Percentiles rank a stretch among this genome's conserved stretches.
These are phyloP conservation scores for Macaria liturata DNA, from an alignment of 2,888 invertebrate species.

Conservation along the genomic window DNA sequence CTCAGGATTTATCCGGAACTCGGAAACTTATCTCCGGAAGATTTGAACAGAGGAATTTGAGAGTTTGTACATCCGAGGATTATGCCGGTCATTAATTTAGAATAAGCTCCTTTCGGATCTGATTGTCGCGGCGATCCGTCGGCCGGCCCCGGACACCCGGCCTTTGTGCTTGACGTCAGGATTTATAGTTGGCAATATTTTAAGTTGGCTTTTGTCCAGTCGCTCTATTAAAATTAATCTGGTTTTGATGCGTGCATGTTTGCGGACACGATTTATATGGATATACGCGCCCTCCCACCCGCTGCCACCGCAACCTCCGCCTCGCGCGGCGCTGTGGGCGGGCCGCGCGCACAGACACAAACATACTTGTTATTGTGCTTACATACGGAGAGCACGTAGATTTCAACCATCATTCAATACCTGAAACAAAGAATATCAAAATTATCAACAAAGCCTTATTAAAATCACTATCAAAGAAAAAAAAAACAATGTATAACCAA, in stretches of 20 bases:
- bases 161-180: conserved; percentile 36
- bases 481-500: conserved; percentile 1
- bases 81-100: conserved; percentile 45
- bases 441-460: too few species aligned
- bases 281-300: conserved; percentile 4
- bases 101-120: conserved; percentile 40
- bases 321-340: too few species aligned
- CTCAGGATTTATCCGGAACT: conserved; percentile 40
- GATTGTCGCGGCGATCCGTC: conserved; percentile 32
- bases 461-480: too few species aligned
- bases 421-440: too few species aligned
- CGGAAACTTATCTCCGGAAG: conserved; percentile 40
- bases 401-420: too few species aligned
- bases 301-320: too few species aligned
- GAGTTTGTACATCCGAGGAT: conserved; percentile 41
- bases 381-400: too few species aligned
- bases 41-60: conserved; percentile 38
- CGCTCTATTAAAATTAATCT: conserved; percentile 28
- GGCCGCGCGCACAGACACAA: too few species aligned
- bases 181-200: conserved; percentile 40
- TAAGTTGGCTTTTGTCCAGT: conserved; percentile 38
- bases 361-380: too few species aligned
- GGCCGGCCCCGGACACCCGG: conserved; percentile 10
- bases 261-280: conserved; percentile 21
- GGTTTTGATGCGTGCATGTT: conserved; percentile 28